Evolutionary conservation across 1,140 invertebrate species (phyloP).

Genomic region (Brachionus sp.): DNA sequence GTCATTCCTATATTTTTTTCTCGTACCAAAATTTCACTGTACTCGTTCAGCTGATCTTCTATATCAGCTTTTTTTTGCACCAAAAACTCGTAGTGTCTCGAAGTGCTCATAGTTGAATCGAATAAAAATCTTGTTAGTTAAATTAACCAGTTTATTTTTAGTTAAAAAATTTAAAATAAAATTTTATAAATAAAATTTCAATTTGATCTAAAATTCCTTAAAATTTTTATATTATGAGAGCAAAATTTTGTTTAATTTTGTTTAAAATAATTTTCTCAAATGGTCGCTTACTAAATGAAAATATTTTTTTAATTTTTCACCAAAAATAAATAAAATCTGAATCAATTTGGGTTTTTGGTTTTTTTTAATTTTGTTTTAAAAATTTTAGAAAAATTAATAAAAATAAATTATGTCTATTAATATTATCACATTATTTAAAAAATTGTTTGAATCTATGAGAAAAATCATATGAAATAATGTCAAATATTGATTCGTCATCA

Average conservation of each 20-base stretch:
- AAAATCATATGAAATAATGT: not conserved
- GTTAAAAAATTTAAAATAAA: not conserved
- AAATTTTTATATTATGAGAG: not conserved
- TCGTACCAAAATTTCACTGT: conserved; percentile 13
- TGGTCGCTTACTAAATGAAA: too few species aligned
- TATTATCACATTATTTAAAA: not conserved
- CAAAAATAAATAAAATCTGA: not conserved
- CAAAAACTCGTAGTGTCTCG: conserved; percentile 6
- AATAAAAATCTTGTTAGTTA: not conserved
- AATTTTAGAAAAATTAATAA: too few species aligned
- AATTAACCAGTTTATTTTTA: not conserved
- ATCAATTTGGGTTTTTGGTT: too few species aligned
- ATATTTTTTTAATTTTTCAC: too few species aligned
- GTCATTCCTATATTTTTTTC: conserved; percentile 45
- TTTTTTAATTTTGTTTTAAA: too few species aligned
- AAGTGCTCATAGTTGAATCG: conserved; percentile 1
- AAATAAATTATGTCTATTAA: too few species aligned
- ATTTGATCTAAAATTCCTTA: not conserved
- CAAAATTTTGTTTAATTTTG: not conserved
- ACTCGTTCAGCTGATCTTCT: conserved; percentile 28
- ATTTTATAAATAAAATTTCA: not conserved
- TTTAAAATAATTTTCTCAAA: not conserved
- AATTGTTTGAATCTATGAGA: too few species aligned
- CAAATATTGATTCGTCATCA: not conserved
- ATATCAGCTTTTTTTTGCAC: not conserved